Conservation (phyloP, 2,888 invertebrate species). For the Cyclophora albipunctata region DNA sequence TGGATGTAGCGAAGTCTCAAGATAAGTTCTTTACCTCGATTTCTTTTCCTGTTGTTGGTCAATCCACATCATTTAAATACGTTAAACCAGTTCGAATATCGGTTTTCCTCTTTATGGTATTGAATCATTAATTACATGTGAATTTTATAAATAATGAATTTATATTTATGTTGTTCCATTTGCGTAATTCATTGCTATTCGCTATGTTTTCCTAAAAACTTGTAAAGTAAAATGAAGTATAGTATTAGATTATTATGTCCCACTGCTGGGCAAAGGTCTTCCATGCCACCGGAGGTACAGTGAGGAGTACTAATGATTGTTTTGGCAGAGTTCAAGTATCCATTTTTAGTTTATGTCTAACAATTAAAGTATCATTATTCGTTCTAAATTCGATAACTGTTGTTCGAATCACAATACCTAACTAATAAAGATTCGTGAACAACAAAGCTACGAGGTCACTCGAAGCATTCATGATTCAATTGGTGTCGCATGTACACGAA, state of each 20-base stretch:
- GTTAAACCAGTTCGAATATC: constrained; percentile 25
- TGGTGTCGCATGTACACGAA: constrained; percentile 17
- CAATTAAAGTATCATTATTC: too few species aligned
- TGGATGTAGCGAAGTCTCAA: constrained; percentile 11
- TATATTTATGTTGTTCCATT: constrained; percentile 11
- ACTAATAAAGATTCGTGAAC: constrained; percentile 23
- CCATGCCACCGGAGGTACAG: too few species aligned
- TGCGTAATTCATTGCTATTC: constrained; percentile 1
- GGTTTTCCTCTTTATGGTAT: constrained; percentile 27
- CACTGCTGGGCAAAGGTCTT: too few species aligned
- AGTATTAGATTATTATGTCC: too few species aligned
- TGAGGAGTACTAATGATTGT: too few species aligned
- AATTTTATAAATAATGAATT: constrained; percentile 22
- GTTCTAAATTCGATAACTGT: constrained; percentile 9
- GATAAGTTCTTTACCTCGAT: constrained; percentile 29
- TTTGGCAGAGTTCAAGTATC: too few species aligned
- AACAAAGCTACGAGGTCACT: constrained; percentile 24
- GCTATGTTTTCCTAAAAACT: too few species aligned
- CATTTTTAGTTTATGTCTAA: too few species aligned
- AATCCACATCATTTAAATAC: constrained; percentile 25
- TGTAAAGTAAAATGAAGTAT: too few species aligned
- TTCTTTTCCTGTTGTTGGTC: constrained; percentile 44
- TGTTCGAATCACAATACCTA: constrained; percentile 17
- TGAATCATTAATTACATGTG: constrained; percentile 23
- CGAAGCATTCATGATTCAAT: constrained; percentile 15